phyloP scores from a whole-genome alignment of 2,888 invertebrate species.

The Sipha maydis region DNA sequence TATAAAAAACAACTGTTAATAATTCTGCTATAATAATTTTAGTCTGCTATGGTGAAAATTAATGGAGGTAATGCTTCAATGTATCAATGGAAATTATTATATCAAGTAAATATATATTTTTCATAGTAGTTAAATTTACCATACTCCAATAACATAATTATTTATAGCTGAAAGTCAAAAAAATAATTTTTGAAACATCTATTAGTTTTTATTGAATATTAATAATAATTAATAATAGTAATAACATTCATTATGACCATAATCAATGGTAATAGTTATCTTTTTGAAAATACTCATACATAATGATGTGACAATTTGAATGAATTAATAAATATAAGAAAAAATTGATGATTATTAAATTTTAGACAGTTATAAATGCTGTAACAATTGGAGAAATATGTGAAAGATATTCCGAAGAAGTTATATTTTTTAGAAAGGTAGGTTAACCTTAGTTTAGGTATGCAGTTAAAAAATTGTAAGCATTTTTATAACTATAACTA shows the following conservation, averaged over 20 bases:
- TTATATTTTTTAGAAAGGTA: conserved; percentile 71
- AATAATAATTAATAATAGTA: too few relatives aligned
- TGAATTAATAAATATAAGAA: too few relatives aligned
- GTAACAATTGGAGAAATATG: conserved; percentile 77
- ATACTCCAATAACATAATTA: too few relatives aligned
- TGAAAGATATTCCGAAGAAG: conserved; percentile 69
- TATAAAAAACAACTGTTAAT: too few relatives aligned
- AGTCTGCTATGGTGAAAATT: conserved; percentile 69
- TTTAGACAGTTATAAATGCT: conserved; percentile 77
- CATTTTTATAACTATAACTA: not conserved
- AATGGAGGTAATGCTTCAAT: conserved; percentile 74
- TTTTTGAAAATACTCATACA: too few relatives aligned
- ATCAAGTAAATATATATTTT: conserved; percentile 71
- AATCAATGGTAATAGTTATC: too few relatives aligned
- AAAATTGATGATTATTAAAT: conserved; percentile 58
- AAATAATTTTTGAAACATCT: too few relatives aligned
- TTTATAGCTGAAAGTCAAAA: too few relatives aligned
- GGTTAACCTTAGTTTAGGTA: conserved; percentile 67
- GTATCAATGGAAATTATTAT: conserved; percentile 77
- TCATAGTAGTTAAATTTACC: not conserved
- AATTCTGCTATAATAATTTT: conserved; percentile 13
- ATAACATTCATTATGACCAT: too few relatives aligned
- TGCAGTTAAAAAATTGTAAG: not conserved
- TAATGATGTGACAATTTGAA: too few relatives aligned
- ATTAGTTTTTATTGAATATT: too few relatives aligned